phyloP scores from a whole-genome alignment of 2,888 invertebrate species.

The Hirtodrosophila histrioides region DNA sequence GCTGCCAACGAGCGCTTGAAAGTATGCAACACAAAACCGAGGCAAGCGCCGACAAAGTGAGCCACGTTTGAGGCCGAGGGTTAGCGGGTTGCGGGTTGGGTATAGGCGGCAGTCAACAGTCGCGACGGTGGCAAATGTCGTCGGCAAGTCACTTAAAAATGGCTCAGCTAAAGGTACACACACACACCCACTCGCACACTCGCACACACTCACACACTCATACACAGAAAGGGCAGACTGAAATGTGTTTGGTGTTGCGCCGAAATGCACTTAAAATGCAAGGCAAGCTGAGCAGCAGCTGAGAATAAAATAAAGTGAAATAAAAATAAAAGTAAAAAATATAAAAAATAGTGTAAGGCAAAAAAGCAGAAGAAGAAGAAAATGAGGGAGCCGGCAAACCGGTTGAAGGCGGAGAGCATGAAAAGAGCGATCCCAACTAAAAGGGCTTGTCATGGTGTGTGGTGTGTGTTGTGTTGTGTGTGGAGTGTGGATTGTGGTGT shows the following conservation, averaged over 20 bases:
- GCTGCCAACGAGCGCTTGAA: conserved; percentile 54
- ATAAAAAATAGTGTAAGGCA: conserved; percentile 3
- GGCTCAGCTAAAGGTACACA: conserved; percentile 57
- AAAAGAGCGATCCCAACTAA: conserved; percentile 54
- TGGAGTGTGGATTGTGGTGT: conserved; percentile 24
- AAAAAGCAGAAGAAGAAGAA: background rate
- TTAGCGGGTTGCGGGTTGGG: background rate
- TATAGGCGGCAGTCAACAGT: conserved; percentile 42
- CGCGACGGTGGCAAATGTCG: conserved; percentile 59
- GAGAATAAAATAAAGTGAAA: conserved; percentile 43
- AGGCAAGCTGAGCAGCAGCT: conserved; percentile 43
- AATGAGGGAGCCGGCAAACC: conserved; percentile 34
- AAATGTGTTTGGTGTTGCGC: conserved; percentile 45
- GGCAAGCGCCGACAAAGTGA: conserved; percentile 19
- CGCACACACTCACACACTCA: conserved; percentile 11
- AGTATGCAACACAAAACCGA: conserved; percentile 67
- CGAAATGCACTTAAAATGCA: conserved; percentile 73
- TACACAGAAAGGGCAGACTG: background rate
- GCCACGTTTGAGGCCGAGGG: background rate
- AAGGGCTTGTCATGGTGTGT: conserved; percentile 54
- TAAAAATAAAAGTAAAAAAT: conserved; percentile 29
- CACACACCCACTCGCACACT: conserved; percentile 16
- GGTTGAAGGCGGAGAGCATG: conserved; percentile 50
- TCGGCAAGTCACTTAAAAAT: conserved; percentile 77
- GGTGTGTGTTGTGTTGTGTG: conserved; percentile 24